Base-by-base conservation (phyloP, 1,140 invertebrate genomes). In the Ips typographus region DNA sequence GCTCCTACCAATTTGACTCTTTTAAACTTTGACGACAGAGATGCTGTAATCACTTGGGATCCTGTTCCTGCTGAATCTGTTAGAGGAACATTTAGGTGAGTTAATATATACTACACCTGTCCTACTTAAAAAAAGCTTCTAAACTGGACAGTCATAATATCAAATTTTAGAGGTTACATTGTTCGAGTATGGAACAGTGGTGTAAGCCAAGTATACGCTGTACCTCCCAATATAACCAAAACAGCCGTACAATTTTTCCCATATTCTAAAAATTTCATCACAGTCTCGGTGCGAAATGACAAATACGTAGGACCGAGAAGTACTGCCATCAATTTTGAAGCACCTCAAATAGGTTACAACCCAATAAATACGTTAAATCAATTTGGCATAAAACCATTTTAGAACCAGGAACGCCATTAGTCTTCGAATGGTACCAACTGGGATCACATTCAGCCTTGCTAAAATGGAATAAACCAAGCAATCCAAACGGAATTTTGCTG, bases 151-250 rank as follows among this genome's bases (percentile, higher is more conserved):
- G 22, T 22, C 22, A 22, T 22, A 22, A 22, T 22, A 22, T 22
- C 0, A 22, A 22, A 2, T 71, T 95, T 98, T 80, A 91, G 90
- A 75, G 96, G 96, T 4, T 98, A 76, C 42, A 96, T 96, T 80
- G 94, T 98, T 60, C 91, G 95, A 81, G 95, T 92, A 1, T 98
- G 95, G 95, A 94, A 91, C 1, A 90, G 94, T n/a, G 84, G 83
- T 51, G 71, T 73, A 4, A 76, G 73, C 57, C 85, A 91, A 55
- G 86, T 94, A 8, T 77, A 77, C 53, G 74, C 76, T 3, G 68
- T 77, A 38, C 88, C 88, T 72, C 86, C 87, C 0, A 89, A 92
- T 76, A 86, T 86, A 0, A 92, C 88, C 0, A 83, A 84, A 51
- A 88, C 90, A 37, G 77, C 91, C 22, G 89, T 98, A 1, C 88